Evolutionary conservation across 2,888 invertebrate genomes (phyloP), one percentile per base, ranked within the genome.

Genomic region (Ochropleura plecta): DNA sequence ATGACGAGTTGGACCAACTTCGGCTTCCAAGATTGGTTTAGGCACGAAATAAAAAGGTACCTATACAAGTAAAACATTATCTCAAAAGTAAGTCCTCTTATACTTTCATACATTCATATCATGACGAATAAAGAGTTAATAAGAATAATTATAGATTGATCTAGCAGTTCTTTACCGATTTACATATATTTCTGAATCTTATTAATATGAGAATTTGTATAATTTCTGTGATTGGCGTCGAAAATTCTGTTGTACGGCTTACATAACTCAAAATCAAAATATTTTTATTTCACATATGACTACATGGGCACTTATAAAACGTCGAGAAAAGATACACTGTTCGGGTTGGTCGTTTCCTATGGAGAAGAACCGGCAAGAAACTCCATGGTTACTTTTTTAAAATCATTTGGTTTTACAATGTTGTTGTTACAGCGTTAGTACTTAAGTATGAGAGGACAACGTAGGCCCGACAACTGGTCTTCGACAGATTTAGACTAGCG

Each of bases 221-320:
- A 18, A 49, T n/a, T 42, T 64, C 42, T 57, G 30, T 51, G 59
- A 65, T 82, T 76, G 82, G 65, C 44, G 64, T 18, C 53, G 30
- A 73, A 44, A 16, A 44, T 9, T 48, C 18, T 51, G 49, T n/a
- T 74, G 40, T 66, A 20, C 7, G 30, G 60, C 60, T 44, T 73
- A 14, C 9, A 20, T 49, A 68, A 82, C n/a, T n/a, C n/a, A n/a
- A n/a, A n/a, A n/a, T n/a, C n/a, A n/a, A n/a, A n/a, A n/a, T n/a
- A n/a, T n/a, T n/a, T n/a, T n/a, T n/a, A n/a, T n/a, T n/a, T n/a
- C n/a, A n/a, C n/a, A n/a, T n/a, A n/a, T n/a, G n/a, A n/a, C n/a
- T n/a, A n/a, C n/a, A n/a, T n/a, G n/a, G n/a, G n/a, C n/a, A n/a
- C n/a, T n/a, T n/a, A n/a, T n/a, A n/a, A n/a, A n/a, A n/a, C n/a